Evolutionary conservation across 2,113 vertebrate genomes (phyloP).

Genomic region (Steatornis caripensis): DNA sequence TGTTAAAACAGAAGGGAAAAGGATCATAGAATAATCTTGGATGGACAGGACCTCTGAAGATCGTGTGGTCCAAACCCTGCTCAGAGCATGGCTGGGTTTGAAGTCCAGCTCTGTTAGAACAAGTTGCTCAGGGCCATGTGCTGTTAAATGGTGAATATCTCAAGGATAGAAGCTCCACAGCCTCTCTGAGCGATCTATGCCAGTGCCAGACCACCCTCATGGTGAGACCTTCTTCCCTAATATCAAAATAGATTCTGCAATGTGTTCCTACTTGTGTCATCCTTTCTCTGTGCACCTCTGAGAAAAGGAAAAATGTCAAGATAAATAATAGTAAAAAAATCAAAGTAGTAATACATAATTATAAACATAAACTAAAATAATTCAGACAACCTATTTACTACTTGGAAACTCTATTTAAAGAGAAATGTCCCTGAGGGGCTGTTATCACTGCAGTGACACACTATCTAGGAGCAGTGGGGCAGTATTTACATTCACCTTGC

Average conservation of each 20-base stretch:
- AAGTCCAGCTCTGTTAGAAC: not conserved
- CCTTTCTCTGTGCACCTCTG: not conserved
- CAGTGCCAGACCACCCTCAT: not conserved
- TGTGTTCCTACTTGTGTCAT: not conserved
- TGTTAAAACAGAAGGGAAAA: not conserved
- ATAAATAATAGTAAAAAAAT: not conserved
- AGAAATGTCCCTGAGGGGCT: not conserved
- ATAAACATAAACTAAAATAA: not conserved
- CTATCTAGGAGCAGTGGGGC: not conserved
- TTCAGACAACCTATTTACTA: not conserved
- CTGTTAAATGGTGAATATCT: not conserved
- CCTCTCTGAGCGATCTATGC: not conserved
- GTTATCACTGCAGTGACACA: not conserved
- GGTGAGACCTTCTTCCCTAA: not conserved
- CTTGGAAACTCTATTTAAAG: not conserved
- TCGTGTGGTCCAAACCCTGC: not conserved
- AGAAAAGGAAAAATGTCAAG: not conserved
- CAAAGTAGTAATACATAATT: not conserved
- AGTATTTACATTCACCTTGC: not conserved
- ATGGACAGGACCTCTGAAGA: not conserved
- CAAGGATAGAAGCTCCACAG: fast-evolving
- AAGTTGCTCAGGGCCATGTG: not conserved
- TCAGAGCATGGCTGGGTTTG: not conserved
- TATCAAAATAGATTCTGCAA: not conserved
- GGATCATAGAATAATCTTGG: not conserved